Evolutionary conservation across 2,113 vertebrate species (phyloP).

Genomic region (Myotis yumanensis): DNA sequence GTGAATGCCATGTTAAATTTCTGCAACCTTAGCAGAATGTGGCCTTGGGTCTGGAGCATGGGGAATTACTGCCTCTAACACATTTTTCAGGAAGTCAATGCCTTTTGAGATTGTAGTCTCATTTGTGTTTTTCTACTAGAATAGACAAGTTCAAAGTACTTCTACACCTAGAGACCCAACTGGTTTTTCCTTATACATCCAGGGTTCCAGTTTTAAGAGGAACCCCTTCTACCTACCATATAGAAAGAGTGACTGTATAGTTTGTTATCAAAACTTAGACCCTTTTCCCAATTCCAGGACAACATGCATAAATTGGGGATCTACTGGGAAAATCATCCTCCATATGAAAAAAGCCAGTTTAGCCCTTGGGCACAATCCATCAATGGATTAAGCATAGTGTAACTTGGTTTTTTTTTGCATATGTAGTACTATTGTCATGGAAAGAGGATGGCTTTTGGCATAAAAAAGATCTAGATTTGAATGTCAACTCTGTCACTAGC

Average conservation of each 20-base stretch:
- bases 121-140: neutral
- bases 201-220: neutral
- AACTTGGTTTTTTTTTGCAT: neutral
- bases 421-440: neutral
- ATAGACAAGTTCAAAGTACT: neutral
- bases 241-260: neutral
- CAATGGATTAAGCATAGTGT: neutral
- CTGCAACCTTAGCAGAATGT: neutral
- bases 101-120: neutral
- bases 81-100: neutral
- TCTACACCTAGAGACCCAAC: neutral
- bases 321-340: neutral
- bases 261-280: neutral
- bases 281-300: neutral
- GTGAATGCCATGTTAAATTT: slow-evolving; percentile 1
- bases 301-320: neutral
- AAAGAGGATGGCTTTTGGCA: neutral
- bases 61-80: neutral
- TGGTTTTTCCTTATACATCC: neutral
- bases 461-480: neutral
- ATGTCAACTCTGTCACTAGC: neutral
- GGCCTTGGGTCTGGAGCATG: neutral
- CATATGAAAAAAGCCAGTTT: neutral
- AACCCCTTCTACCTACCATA: neutral
- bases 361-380: neutral